Percentiles rank a stretch among this genome's conserved stretches.
phyloP scores from a whole-genome alignment of 2,113 vertebrate species.

The Muntiacus reevesi region DNA sequence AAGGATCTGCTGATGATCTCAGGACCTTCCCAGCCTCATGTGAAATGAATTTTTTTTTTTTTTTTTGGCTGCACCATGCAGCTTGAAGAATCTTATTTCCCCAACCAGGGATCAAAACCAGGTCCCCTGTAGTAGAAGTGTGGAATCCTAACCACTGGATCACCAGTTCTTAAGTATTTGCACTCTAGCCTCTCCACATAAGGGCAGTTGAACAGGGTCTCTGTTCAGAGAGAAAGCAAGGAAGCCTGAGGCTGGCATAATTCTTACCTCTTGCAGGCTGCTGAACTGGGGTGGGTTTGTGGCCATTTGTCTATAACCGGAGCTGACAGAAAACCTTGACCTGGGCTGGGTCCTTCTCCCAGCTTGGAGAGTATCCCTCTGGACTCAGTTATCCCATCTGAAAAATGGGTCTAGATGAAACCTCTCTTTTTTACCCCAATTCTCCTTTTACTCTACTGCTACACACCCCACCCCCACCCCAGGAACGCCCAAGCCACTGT shows the following conservation, averaged over 20 bases:
- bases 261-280: neutral
- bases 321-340: neutral
- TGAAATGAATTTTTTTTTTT: neutral
- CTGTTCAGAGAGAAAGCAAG: neutral
- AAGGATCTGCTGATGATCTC: neutral
- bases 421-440: neutral
- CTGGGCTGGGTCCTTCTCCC: neutral
- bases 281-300: neutral
- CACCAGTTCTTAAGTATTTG: neutral
- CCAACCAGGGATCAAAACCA: neutral
- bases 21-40: neutral
- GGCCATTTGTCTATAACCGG: neutral
- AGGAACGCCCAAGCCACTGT: neutral
- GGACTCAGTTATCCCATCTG: neutral
- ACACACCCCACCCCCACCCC: neutral
- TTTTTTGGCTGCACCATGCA: neutral
- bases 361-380: neutral
- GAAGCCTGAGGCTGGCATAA: neutral
- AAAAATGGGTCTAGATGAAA: neutral
- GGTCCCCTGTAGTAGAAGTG: neutral
- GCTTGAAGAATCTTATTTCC: neutral
- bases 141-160: neutral
- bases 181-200: neutral
- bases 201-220: neutral
- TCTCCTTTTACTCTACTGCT: neutral